phyloP scores from a whole-genome alignment of 1,140 invertebrate genomes.

The Steinernema khuongi region DNA sequence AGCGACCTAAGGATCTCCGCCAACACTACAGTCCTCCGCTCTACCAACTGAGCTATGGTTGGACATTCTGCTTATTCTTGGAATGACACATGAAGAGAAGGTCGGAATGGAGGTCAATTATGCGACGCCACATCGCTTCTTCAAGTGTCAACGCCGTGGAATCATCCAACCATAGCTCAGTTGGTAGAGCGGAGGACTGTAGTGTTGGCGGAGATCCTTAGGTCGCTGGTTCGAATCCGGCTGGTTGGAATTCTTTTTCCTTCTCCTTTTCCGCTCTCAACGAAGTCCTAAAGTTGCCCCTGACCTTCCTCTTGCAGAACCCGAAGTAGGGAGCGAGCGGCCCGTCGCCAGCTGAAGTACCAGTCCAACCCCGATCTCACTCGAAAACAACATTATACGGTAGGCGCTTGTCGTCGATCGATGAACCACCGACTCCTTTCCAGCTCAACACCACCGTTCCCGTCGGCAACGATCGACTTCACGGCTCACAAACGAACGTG shows the following conservation, averaged over 20 bases:
- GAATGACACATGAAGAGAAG: neutral
- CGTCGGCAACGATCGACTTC: neutral
- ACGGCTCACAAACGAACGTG: neutral
- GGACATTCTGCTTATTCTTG: neutral
- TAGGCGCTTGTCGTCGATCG: neutral
- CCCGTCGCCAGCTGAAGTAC: neutral
- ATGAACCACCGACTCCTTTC: neutral
- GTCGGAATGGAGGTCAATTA: neutral
- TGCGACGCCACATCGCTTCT: neutral
- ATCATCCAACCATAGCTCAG: constrained; percentile 21
- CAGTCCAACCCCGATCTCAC: neutral
- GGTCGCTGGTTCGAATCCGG: constrained; percentile 53
- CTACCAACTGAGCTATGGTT: constrained; percentile 35
- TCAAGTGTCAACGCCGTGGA: too few relatives aligned
- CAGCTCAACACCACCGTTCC: neutral
- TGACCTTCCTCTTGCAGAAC: neutral
- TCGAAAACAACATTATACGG: neutral
- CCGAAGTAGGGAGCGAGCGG: neutral
- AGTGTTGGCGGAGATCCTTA: constrained; percentile 36
- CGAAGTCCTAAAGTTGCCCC: neutral
- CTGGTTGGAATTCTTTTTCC: too few relatives aligned
- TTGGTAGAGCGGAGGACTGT: constrained; percentile 22
- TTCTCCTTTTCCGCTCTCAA: too few relatives aligned
- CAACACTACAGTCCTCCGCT: constrained; percentile 33
- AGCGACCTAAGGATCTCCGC: constrained; percentile 1